These are phyloP conservation scores for Polydrusus pterygomalis DNA, from an alignment of 2,888 invertebrate species.

Conservation along the genomic window DNA sequence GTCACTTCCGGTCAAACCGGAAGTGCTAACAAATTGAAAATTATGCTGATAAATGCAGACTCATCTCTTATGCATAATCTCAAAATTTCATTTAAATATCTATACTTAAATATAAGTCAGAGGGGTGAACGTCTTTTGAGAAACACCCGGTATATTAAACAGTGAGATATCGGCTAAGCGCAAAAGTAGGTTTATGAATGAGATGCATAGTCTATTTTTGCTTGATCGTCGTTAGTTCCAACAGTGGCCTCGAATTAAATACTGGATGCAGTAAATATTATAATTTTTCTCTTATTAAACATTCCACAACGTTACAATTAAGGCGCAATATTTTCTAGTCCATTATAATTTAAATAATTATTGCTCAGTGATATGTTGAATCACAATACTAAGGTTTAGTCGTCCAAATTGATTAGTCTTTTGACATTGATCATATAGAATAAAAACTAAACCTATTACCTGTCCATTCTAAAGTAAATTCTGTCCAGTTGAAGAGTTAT, in stretches of 20 bases:
- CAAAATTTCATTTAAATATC: no score
- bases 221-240: no score
- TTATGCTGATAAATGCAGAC: no score
- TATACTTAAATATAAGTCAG: no score
- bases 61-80: no score
- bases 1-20: no score
- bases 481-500: slow-evolving; percentile 64
- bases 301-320: slow-evolving; percentile 40
- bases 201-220: no score
- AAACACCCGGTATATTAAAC: no score
- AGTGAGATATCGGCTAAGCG: no score
- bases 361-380: slow-evolving; percentile 67
- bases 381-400: slow-evolving; percentile 64
- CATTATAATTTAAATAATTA: slow-evolving; percentile 62
- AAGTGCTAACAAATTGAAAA: no score
- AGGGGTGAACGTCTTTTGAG: no score
- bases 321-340: slow-evolving; percentile 67
- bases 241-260: not conserved
- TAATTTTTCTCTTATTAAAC: slow-evolving; percentile 30
- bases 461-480: slow-evolving; percentile 66
- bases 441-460: slow-evolving; percentile 65
- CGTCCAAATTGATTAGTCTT: slow-evolving; percentile 62
- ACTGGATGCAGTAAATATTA: slow-evolving; percentile 33
- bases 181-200: no score
- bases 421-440: slow-evolving; percentile 58